phyloP scores from a whole-genome alignment of 2,888 invertebrate species.

The Brachypalpus laphriformis region DNA sequence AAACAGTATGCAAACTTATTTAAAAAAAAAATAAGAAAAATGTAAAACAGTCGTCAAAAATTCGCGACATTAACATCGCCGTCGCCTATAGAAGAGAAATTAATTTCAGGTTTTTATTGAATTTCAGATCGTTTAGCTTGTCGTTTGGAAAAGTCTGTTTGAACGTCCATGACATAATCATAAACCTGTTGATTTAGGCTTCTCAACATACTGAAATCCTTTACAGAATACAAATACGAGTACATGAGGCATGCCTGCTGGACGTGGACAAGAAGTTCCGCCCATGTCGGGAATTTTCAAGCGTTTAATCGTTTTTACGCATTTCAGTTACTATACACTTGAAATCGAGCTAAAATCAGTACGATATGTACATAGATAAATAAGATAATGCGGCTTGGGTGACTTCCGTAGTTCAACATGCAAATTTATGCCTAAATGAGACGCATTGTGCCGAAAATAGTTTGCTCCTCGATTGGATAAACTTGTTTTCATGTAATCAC shows the following conservation, averaged over 20 bases:
- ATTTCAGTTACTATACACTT: not conserved
- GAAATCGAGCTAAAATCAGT: not conserved
- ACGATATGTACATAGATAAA: not conserved
- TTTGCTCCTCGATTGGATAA: not conserved
- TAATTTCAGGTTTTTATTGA: conserved; percentile 2
- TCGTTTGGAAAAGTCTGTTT: not conserved
- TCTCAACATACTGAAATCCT: not conserved
- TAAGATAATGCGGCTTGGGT: not conserved
- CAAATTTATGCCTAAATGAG: conserved; percentile 6
- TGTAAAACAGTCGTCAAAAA: no score
- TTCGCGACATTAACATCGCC: not conserved
- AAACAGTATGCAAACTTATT: not conserved
- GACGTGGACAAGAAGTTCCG: not conserved
- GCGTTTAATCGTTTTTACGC: not conserved
- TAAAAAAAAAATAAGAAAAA: no score
- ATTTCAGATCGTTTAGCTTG: not conserved
- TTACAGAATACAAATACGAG: not conserved
- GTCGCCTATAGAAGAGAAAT: not conserved
- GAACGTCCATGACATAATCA: conserved; percentile 5
- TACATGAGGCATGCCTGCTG: not conserved
- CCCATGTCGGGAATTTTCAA: not conserved
- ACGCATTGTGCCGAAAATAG: not conserved
- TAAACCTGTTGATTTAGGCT: not conserved
- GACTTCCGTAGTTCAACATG: conserved; percentile 10
- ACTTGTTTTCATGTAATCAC: not conserved